Evolutionary conservation across 2,113 vertebrate genomes (phyloP), one percentile per base, ranked within the genome.

Genomic region (Xenopus borealis): DNA sequence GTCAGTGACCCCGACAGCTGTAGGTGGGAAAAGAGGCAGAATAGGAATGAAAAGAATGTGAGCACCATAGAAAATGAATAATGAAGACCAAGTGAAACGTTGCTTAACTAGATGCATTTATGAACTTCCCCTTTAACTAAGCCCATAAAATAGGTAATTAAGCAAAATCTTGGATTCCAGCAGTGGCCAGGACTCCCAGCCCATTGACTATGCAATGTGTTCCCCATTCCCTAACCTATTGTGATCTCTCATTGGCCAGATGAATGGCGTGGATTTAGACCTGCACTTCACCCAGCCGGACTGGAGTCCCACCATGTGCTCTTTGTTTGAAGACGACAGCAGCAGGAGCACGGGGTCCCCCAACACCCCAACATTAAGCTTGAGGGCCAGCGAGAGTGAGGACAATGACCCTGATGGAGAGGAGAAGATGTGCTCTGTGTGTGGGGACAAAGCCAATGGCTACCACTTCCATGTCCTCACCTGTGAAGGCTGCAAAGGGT

Each of bases 381-480:
- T 10, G 1, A 16, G 0, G 0, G 13, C 57, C n/a, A 19, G 20
- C 13, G 58, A 75, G 52, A 61, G 69, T 12, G 75, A 78, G 12
- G 81, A 82, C 0, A 0, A 1, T 0, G 79, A 82, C 23, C 17
- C n/a, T 0, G 47, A 72, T 0, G 79, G 44, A 0, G 78, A 79
- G 45, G 78, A 75, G 1, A 85, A 85, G 20, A 72, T 78, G 17
- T 91, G 90, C 0, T 79, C 77, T 0, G 88, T 89, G 7, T 91
- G 88, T 0, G 83, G 87, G 20, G 86, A 91, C 79, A 76, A 50
- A 0, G 90, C 88, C 75, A 87, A 72, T 0, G 89, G 90, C 12
- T 90, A 88, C 61, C 90, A 88, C 74, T 90, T 89, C 78, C 87
- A 88, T 0, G 87, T 80, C 67, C 81, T 88, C 81, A 86, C 83